Evolutionary conservation across 2,888 invertebrate genomes (phyloP), one percentile per base, ranked within the genome.

Genomic region (Sacculina carcini): DNA sequence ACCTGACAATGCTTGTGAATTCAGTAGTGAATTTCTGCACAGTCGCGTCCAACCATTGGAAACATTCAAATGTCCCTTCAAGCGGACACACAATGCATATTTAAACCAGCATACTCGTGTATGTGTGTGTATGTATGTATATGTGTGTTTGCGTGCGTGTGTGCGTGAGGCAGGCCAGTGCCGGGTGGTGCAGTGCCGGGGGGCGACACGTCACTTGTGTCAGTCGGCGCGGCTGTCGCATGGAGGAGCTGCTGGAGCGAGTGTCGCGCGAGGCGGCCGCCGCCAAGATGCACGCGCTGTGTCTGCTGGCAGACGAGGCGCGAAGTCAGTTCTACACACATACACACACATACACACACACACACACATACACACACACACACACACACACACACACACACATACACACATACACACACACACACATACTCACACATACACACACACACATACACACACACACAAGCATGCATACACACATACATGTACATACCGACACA

Each of bases 231-330:
- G 39, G 39, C 39, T 39, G 7, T 23, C 3, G 44, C n/a, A 55
- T 55, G 54, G 54, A 55, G 50, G 54, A 55, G 31, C 53, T 55
- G 24, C 47, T 55, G 19, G 49, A 48, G 10, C 53, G 51, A 29
- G 40, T 55, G 23, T 19, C 49, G 40, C 46, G 50, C 12, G 53
- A 55, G 28, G 39, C 53, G 4, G 51, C 51, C 5, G 26, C 48
- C 21, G 29, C 16, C 29, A 51, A 47, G 31, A 38, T 48, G 36
- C 24, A 26, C 5, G 31, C 46, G 23, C 19, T 53, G 5, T 46
- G 47, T 2, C 50, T 50, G 10, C 39, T 46, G 9, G 52, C 52
- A 24, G 48, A 48, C 7, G 51, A 55, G 21, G 54, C 54, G 2
- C 36, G 32, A 24, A 50, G 54, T 55, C 47, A 47, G 48, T 14